Conservation (phyloP, 2,888 invertebrate species). For the Sinopyrophorus schimmeli region DNA sequence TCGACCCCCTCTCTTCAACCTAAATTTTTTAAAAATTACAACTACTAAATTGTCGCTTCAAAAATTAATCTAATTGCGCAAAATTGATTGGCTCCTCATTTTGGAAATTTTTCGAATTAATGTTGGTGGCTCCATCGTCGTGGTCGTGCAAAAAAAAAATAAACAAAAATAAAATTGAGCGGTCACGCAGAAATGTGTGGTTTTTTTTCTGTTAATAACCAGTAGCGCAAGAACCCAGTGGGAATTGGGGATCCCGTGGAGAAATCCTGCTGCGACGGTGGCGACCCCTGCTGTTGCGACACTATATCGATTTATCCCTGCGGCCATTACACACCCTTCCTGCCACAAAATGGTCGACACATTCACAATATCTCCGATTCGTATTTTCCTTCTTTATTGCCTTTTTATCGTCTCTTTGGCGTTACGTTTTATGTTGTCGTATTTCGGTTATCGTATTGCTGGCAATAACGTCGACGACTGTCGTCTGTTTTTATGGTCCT, state of each 20-base stretch:
- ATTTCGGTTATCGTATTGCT: slow-evolving; percentile 24
- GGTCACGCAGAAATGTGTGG: slow-evolving; percentile 36
- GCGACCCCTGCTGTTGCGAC: slow-evolving; percentile 52
- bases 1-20: too few relatives aligned
- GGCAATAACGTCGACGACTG: slow-evolving; percentile 14
- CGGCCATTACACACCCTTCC: slow-evolving; percentile 37
- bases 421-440: slow-evolving; percentile 28
- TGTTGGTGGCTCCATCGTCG: too few relatives aligned
- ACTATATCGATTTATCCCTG: slow-evolving; percentile 50
- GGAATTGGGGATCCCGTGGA: slow-evolving; percentile 43
- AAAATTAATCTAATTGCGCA: too few relatives aligned
- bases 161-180: too few relatives aligned
- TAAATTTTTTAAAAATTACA: too few relatives aligned
- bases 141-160: too few relatives aligned
- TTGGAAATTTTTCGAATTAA: too few relatives aligned
- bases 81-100: too few relatives aligned
- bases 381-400: slow-evolving; percentile 28
- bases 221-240: slow-evolving; percentile 38
- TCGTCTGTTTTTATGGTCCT: slow-evolving; percentile 26
- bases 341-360: slow-evolving; percentile 38
- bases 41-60: too few relatives aligned
- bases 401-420: slow-evolving; percentile 24
- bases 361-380: slow-evolving; percentile 35
- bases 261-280: slow-evolving; percentile 52
- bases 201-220: too few relatives aligned